Evolutionary conservation across 1,140 invertebrate species (phyloP), one percentile per base, ranked within the genome.

Genomic region (Drosophila erecta): DNA sequence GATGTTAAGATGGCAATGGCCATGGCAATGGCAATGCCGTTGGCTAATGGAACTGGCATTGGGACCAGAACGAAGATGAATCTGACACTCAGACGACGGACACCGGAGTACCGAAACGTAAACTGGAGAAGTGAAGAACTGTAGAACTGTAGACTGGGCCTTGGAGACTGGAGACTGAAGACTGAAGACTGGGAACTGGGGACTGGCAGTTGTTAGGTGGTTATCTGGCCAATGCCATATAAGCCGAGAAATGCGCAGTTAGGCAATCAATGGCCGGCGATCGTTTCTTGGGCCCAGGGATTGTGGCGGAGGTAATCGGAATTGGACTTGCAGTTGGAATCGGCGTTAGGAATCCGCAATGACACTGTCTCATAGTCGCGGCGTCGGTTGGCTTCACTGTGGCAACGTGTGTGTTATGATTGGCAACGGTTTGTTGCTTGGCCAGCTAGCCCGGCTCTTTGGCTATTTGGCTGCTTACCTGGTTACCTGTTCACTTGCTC

Each of bases 201-300:
- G 71, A 73, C 76, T 81, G 60, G 64, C 83, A 81, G 83, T 86
- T 86, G 81, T 86, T 86, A 86, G 80, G 83, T 78, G 81, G 81
- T 83, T 86, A 87, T 87, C 83, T 86, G 79, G 79, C 83, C 57
- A 81, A 54, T 67, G 73, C 81, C 81, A 78, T 86, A 87, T 79
- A 87, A 78, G 81, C 75, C 74, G 83, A 87, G 72, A 84, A 84
- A 84, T 84, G 81, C 81, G 81, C 81, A 84, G 81, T 84, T 84
- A 84, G 81, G 72, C 81, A 61, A 83, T 81, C 79, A 58, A 77
- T 77, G 79, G 56, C 37, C 62, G 41, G 37, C 69, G 33, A 44
- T 65, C 53, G 58, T 71, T 57, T 51, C 72, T 60, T 75, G 60
- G 53, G 72, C 59, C 59, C 59, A 58, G 37, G 51, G 50, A 62